These are phyloP conservation scores for Ciconia maguari DNA, from an alignment of 2,113 vertebrate species.

Conservation along the genomic window DNA sequence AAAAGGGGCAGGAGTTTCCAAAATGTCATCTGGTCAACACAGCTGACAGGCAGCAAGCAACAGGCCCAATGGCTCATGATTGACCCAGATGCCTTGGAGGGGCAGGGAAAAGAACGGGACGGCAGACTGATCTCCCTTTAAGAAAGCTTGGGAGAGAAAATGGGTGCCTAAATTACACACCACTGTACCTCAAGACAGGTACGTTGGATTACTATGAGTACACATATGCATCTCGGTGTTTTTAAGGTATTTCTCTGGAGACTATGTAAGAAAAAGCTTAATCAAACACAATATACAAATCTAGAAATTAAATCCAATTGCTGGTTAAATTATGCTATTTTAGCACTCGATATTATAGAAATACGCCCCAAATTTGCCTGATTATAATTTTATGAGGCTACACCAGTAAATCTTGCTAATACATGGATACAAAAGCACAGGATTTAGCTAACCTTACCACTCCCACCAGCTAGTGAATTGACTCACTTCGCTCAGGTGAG, in stretches of 20 bases:
- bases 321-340: not conserved
- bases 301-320: not conserved
- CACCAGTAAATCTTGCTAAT: not conserved
- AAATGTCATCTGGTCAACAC: not conserved
- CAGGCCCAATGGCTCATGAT: not conserved
- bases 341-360: not conserved
- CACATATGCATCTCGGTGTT: not conserved
- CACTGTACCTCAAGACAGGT: not conserved
- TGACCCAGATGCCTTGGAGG: not conserved
- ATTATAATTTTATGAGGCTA: not conserved
- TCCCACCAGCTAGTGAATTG: not conserved
- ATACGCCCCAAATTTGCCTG: not conserved
- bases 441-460: not conserved
- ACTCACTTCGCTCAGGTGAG: not conserved
- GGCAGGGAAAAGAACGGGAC: not conserved
- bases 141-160: not conserved
- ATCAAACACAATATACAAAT: not conserved
- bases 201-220: not conserved
- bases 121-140: not conserved
- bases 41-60: not conserved
- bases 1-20: not conserved
- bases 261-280: not conserved
- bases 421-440: not conserved
- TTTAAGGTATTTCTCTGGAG: not conserved
- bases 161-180: not conserved